Evolutionary conservation across 2,113 vertebrate genomes (phyloP), one percentile per base, ranked within the genome.

Genomic region (Corvus hawaiiensis): DNA sequence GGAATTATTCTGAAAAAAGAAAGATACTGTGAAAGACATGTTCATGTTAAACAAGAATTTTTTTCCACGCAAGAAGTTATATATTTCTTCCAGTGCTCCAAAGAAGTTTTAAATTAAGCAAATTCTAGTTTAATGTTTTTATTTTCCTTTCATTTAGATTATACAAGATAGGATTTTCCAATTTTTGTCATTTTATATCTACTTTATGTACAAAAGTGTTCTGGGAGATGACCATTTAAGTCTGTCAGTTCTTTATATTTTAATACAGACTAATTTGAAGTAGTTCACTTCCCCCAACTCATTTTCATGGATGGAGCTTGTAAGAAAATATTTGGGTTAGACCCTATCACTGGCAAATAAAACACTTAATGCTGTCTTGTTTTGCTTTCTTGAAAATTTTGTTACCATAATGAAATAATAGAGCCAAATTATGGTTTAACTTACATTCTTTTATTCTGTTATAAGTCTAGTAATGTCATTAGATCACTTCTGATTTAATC

Each of bases 401-500:
- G 4, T 85, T 93, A 79, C 37, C 39, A 9, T 93, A 85, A 95
- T 87, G 58, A 91, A 93, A 69, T 79, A 67, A 79, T 62, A 79
- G 73, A 87, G 44, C 41, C 18, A 9, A 66, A 89, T 95, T 91
- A 95, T 85, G 33, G 62, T 76, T 87, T 87, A 91, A 62, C 59
- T 87, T 91, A n/a, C 62, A 87, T 97, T 93, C 78, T 96, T 92
- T 79, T 91, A 64, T 94, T 91, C 74, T 91, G 58, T 95, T 89
- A 37, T 6, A 75, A 84, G 41, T 69, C 67, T 89, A 1, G 58
- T 79, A 84, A 89, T 89, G 56, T 71, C 33, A 93, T 97, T 96
- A 95, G 89, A 72, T 87, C 44, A 73, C 69, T 94, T 89, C 84
- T 91, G 93, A 91, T 95, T 84, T 91, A 89, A 96, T 97, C 81